Percentiles rank a stretch among this genome's conserved stretches.
These are phyloP conservation scores for Bombus picipes DNA, from an alignment of 1,140 invertebrate genomes.

Conservation along the genomic window DNA sequence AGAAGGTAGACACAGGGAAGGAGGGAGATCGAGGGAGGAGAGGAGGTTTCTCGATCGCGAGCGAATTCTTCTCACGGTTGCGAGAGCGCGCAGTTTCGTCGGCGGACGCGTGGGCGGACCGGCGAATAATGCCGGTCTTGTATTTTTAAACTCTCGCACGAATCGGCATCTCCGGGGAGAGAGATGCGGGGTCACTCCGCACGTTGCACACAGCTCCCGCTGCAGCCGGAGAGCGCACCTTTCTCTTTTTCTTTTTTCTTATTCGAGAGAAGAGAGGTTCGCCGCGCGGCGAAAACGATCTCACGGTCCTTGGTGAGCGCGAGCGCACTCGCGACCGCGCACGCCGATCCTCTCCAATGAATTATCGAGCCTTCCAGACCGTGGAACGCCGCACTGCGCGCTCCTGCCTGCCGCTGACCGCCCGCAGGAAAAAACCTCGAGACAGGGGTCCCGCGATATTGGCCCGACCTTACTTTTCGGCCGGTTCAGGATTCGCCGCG, in stretches of 20 bases:
- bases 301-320: slow-evolving; percentile 56
- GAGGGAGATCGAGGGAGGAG: not conserved
- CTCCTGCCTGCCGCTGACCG: slow-evolving; percentile 21
- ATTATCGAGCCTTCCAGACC: slow-evolving; percentile 64
- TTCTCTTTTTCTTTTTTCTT: slow-evolving; percentile 63
- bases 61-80: slow-evolving; percentile 74
- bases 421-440: slow-evolving; percentile 47
- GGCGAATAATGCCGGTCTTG: slow-evolving; percentile 70
- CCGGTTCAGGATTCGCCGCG: slow-evolving; percentile 39
- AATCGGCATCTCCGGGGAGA: slow-evolving; percentile 43
- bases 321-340: not conserved
- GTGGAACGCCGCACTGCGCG: slow-evolving; percentile 28
- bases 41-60: slow-evolving; percentile 64
- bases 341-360: slow-evolving; percentile 61
- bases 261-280: slow-evolving; percentile 38
- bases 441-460: slow-evolving; percentile 41
- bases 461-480: slow-evolving; percentile 42
- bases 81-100: slow-evolving; percentile 63
- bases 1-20: not conserved
- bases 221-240: slow-evolving; percentile 49
- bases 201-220: slow-evolving; percentile 37
- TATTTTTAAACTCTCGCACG: slow-evolving; percentile 71
- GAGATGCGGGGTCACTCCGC: slow-evolving; percentile 56
- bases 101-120: slow-evolving; percentile 71
- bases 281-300: slow-evolving; percentile 62